Base-by-base conservation (phyloP, 2,888 invertebrate genomes). In the Argyresthia goedartella region DNA sequence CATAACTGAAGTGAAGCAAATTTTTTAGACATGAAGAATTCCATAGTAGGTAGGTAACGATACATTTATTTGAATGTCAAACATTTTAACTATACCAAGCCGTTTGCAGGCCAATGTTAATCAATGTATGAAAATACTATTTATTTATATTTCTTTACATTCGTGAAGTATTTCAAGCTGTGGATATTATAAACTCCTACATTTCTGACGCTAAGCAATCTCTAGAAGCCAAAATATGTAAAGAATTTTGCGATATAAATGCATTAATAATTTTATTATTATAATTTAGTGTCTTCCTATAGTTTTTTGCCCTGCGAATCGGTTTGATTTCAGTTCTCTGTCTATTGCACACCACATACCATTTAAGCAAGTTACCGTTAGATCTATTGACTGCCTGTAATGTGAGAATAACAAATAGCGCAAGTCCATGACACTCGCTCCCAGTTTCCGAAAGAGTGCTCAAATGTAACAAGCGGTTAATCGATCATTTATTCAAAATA, bases 241-340 rank as follows among this genome's bases (percentile, higher is more conserved):
- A 64, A 67, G 63, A 61, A 71, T 67, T 73, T 71, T 44, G 76
- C 72, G 69, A 69, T 73, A 73, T 82, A 82, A 82, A 82, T 82
- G 81, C 81, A 78, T 73, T 70, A 71, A 64, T 76, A 60, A 62
- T 67, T 64, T 63, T 61, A 62, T 65, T 63, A 67, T 65, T 66
- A 67, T 66, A 67, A 66, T 68, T 66, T 66, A 65, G 64, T 65
- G 61, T 66, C 62, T 50, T 41, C 13, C 34, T 34, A 47, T 13
- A 33, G 1, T 54, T 51, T 56, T 58, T 55, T 55, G 55, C 57
- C 56, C 65, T 57, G 59, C 60, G 61, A 62, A 60, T 61, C 58
- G 56, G 36, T 36, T 15, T 4, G 39, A 39, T n/a, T 39, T 6
- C 3, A 25, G 25, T 2, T 2, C 25, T 25, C 2, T 6, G 2